Conservation (phyloP, 2,113 vertebrate species). For the Rhizomys pruinosus region DNA sequence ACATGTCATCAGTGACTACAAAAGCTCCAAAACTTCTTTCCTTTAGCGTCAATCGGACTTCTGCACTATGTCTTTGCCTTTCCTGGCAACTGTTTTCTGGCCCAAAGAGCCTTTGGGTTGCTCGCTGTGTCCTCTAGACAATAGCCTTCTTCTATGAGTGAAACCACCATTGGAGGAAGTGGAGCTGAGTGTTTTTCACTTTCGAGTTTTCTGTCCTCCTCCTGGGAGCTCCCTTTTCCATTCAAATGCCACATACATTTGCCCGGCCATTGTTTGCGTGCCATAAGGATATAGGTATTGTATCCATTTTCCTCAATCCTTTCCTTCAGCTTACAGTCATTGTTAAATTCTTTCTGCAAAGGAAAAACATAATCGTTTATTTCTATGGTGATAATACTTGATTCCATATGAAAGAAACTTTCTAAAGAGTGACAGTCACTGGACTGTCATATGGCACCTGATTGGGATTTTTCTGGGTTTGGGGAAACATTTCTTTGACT, state of each 20-base stretch:
- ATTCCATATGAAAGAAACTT: neutral
- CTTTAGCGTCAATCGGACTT: conserved; percentile 82
- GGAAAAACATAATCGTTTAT: conserved; percentile 66
- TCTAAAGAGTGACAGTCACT: neutral
- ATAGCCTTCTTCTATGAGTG: conserved; percentile 85
- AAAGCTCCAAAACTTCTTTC: conserved; percentile 80
- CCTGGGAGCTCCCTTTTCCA: conserved; percentile 93
- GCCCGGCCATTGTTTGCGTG: conserved; percentile 95
- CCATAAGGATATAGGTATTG: conserved; percentile 98
- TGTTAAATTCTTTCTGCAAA: conserved; percentile 95
- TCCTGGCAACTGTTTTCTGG: conserved; percentile 70
- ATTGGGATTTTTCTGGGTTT: no score
- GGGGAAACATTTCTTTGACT: conserved; percentile 16
- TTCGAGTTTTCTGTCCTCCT: conserved; percentile 95
- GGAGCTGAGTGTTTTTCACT: conserved; percentile 98
- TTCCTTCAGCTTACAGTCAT: conserved; percentile 96
- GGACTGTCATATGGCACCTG: no score
- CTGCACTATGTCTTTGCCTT: conserved; percentile 83
- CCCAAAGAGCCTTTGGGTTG: conserved; percentile 83
- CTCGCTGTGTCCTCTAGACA: conserved; percentile 81
- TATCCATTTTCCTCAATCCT: conserved; percentile 99
- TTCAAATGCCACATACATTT: conserved; percentile 98
- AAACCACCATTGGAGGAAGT: conserved; percentile 97
- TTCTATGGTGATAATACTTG: neutral
- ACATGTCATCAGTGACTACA: conserved; percentile 86